Evolutionary conservation across 2,113 vertebrate species (phyloP).

Genomic region (Patagioenas fasciata): DNA sequence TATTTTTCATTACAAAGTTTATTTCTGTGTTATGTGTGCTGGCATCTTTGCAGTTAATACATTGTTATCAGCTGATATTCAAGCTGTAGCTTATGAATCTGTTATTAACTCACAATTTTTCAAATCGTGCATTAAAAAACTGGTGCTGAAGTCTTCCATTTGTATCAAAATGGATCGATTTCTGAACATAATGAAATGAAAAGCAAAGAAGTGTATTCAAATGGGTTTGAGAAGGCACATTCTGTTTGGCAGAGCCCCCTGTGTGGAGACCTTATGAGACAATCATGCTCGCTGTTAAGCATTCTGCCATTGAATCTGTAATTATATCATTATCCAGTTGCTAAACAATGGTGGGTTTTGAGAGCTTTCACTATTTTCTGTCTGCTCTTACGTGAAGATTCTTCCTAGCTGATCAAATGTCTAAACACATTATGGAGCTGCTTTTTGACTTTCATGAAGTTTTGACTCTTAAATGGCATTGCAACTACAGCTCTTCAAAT

Average conservation of each 20-base stretch:
- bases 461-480: not conserved
- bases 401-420: not conserved
- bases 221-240: not conserved
- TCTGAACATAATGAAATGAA: not conserved
- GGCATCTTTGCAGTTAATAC: not conserved
- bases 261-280: not conserved
- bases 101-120: not conserved
- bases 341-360: not conserved
- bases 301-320: not conserved
- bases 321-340: not conserved
- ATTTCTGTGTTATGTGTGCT: not conserved
- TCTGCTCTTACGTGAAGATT: not conserved
- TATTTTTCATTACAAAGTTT: not conserved
- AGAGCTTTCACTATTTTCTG: not conserved
- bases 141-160: not conserved
- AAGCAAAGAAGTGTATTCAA: not conserved
- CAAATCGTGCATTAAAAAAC: not conserved
- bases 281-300: not conserved
- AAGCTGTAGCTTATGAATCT: not conserved
- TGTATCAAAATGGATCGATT: not conserved
- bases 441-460: not conserved
- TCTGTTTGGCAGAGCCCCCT: not conserved
- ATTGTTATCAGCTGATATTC: not conserved
- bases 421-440: not conserved
- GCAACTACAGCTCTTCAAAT: not conserved